Conservation (phyloP, 2,113 vertebrate genomes). For the Pelecanoides urinatrix region DNA sequence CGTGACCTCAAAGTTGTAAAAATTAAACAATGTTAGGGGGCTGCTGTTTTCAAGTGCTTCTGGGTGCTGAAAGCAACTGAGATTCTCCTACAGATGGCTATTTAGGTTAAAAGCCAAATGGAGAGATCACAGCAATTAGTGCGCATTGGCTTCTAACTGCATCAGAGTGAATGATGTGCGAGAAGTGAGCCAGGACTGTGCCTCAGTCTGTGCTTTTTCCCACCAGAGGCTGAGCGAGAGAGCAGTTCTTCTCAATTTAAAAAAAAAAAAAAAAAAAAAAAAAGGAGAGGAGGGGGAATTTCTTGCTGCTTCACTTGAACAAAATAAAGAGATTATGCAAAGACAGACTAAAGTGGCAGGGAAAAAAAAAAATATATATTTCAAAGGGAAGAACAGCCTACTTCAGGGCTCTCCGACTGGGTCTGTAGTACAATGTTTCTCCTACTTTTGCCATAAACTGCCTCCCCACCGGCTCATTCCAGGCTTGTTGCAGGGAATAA, state of each 20-base stretch:
- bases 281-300: not conserved
- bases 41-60: slow-evolving; percentile 52
- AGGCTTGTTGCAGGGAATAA: not conserved
- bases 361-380: slow-evolving; percentile 2
- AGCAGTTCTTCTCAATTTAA: not conserved
- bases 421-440: not conserved
- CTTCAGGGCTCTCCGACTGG: not conserved
- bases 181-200: slow-evolving; percentile 16
- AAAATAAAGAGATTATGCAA: slow-evolving; percentile 51
- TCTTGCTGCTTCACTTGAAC: slow-evolving; percentile 42
- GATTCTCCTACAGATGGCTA: slow-evolving; percentile 25
- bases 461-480: not conserved
- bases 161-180: slow-evolving; percentile 19
- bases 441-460: not conserved
- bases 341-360: not conserved
- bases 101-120: slow-evolving; percentile 54
- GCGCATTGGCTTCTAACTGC: slow-evolving; percentile 15
- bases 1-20: slow-evolving; percentile 41
- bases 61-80: slow-evolving; percentile 34
- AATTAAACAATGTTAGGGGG: slow-evolving; percentile 45
- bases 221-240: slow-evolving; percentile 1
- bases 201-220: not conserved
- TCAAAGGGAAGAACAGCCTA: slow-evolving; percentile 9
- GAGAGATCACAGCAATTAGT: slow-evolving; percentile 40
- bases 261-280: not conserved